Base-by-base conservation (phyloP, 2,113 vertebrate genomes). In the Aphyosemion australe region DNA sequence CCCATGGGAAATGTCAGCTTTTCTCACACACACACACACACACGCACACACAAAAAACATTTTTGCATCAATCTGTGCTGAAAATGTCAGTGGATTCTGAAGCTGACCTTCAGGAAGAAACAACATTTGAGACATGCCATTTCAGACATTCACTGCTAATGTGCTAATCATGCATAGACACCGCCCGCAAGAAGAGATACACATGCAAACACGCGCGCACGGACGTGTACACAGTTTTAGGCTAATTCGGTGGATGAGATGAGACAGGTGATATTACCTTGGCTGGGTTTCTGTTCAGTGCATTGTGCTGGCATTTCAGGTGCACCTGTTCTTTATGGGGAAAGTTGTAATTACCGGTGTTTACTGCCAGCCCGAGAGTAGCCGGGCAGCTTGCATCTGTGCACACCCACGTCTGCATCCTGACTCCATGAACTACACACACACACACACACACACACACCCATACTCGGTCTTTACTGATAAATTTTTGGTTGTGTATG, bases 291-390 rank as follows among this genome's bases (percentile, higher is more conserved):
- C 65, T 63, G 65, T 64, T 82, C 67, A 60, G 48, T 66, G 65
- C 49, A 66, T 77, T 85, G 74, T 71, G 47, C 58, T 65, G 81
- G 70, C 13, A 13, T 87, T 89, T 83, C 78, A 80, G 77, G 76
- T 82, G 88, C 90, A 91, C 89, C 90, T 91, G 89, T 86, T 87
- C 85, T 86, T 82, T 86, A 86, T 83, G 77, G 78, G 80, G 67
- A 87, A 84, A 74, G 84, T 88, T 89, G 86, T 89, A 88, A 90
- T 92, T 90, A 87, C 58, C 72, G 14, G 70, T 61, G 76, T 87
- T 87, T 83, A 78, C 70, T 88, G 88, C 80, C 88, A 90, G 68
- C 62, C 62, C 46, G 76, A 80, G 81, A 84, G 80, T 21, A 65
- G 55, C 63, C 59, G 65, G 70, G 73, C 79, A 72, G 79, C 69